phyloP scores from a whole-genome alignment of 2,113 vertebrate species.

The Mobula hypostoma region DNA sequence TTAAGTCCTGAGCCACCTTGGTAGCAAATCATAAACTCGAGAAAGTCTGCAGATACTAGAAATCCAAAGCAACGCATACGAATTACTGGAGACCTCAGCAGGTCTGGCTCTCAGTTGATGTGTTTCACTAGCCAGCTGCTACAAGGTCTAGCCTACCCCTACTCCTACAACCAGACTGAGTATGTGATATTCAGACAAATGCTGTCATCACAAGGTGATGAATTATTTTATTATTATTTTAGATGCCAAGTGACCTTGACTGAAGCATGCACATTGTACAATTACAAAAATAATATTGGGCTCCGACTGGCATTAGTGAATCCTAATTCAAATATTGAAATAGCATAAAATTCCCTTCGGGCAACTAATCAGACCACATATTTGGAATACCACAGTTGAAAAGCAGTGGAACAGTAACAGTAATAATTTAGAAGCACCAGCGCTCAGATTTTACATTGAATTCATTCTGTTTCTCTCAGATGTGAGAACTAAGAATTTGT shows the following conservation, averaged over 20 bases:
- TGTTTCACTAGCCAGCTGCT: no score
- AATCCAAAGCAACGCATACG: no score
- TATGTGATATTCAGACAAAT: not conserved
- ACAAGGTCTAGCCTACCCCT: no score
- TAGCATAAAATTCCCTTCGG: not conserved
- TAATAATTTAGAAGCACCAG: not conserved
- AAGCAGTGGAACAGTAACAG: not conserved
- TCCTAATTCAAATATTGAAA: no score
- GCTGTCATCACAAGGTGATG: not conserved
- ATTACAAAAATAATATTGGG: not conserved
- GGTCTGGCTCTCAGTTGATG: not conserved
- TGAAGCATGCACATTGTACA: no score
- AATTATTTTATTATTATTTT: not conserved
- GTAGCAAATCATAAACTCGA: no score
- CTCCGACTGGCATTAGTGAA: not conserved
- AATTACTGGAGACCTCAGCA: no score
- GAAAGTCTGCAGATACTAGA: no score
- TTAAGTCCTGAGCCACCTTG: no score
- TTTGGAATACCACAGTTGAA: not conserved
- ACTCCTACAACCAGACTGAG: not conserved
- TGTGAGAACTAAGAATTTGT: not conserved
- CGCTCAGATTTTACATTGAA: not conserved
- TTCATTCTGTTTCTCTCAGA: not conserved
- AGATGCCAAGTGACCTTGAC: no score
- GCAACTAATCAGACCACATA: not conserved